A percentile compares a stretch with the other conserved stretches of the same genome.
Evolutionary conservation across 2,797 vertebrate species (phyloP).

Genomic region (Chloroceryle amazona): DNA sequence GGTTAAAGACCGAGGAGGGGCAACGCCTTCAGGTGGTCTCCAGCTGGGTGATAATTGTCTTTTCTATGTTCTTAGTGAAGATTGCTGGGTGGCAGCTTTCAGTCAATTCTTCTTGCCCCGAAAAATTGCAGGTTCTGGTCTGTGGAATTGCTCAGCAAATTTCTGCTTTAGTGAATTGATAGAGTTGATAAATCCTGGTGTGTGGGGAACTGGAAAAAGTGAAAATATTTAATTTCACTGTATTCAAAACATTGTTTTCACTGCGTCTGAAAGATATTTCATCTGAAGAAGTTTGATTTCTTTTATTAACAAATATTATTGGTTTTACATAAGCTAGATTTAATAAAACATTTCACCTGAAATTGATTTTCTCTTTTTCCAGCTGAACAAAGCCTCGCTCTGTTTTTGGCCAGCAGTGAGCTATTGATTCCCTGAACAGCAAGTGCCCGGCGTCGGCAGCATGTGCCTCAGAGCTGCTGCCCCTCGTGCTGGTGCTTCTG

Average conservation of each 20-base stretch:
- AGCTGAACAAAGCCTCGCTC: rapidly evolving
- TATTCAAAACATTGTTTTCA: not conserved
- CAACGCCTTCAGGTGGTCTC: not conserved
- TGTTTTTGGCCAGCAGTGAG: rapidly evolving
- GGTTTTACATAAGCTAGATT: not conserved
- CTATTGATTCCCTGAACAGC: rapidly evolving
- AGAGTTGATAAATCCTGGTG: not conserved
- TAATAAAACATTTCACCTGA: rapidly evolving
- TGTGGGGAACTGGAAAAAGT: not conserved
- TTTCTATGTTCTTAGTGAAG: not conserved
- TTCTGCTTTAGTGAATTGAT: not conserved
- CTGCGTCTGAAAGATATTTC: rapidly evolving
- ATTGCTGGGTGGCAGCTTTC: not conserved
- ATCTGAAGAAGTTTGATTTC: not conserved
- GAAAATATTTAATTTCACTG: not conserved
- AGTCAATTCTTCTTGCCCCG: not conserved
- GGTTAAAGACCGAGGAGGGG: not conserved
- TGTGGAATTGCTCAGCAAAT: not conserved
- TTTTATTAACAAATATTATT: not conserved
- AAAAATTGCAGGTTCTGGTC: not conserved
- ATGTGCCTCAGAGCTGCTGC: rapidly evolving
- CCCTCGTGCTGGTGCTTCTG: not conserved
- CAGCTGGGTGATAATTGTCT: not conserved
- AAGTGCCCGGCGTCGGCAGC: rapidly evolving
- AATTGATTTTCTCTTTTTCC: not conserved